Percentiles rank a stretch among this genome's conserved stretches.
phyloP scores from a whole-genome alignment of 2,113 vertebrate genomes.

The Conger conger region DNA sequence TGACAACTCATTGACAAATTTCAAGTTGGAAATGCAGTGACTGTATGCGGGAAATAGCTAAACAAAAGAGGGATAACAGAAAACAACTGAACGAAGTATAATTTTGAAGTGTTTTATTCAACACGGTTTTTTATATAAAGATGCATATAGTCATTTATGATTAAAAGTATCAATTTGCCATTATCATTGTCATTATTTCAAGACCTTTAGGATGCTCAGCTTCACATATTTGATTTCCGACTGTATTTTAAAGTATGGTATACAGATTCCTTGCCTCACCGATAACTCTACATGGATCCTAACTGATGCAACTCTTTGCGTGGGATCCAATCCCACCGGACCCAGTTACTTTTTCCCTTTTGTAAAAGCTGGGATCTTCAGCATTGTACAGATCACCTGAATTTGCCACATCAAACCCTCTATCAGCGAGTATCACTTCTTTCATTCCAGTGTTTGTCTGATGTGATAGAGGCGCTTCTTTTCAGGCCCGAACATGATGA shows the following conservation, averaged over 20 bases:
- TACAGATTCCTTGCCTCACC: constrained; percentile 16
- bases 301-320: not conserved
- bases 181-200: not conserved
- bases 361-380: constrained; percentile 21
- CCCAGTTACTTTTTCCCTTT: constrained; percentile 22
- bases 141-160: not conserved
- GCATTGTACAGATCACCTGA: constrained; percentile 30
- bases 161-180: too few relatives aligned
- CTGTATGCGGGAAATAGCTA: too few relatives aligned
- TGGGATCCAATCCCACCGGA: constrained; percentile 24
- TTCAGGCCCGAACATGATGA: too few relatives aligned
- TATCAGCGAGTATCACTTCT: constrained; percentile 23
- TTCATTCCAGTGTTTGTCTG: not conserved
- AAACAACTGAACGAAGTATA: not conserved
- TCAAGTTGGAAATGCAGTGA: too few relatives aligned
- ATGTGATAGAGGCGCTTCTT: constrained; percentile 3
- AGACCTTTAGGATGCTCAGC: constrained; percentile 10
- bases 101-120: not conserved
- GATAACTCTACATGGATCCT: constrained; percentile 5
- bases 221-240: constrained; percentile 19
- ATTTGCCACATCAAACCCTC: constrained; percentile 21
- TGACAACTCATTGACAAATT: too few relatives aligned
- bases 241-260: not conserved
- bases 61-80: not conserved
- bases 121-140: constrained; percentile 8